Base-by-base conservation (phyloP, 2,113 vertebrate genomes). In the Datnioides undecimradiatus region DNA sequence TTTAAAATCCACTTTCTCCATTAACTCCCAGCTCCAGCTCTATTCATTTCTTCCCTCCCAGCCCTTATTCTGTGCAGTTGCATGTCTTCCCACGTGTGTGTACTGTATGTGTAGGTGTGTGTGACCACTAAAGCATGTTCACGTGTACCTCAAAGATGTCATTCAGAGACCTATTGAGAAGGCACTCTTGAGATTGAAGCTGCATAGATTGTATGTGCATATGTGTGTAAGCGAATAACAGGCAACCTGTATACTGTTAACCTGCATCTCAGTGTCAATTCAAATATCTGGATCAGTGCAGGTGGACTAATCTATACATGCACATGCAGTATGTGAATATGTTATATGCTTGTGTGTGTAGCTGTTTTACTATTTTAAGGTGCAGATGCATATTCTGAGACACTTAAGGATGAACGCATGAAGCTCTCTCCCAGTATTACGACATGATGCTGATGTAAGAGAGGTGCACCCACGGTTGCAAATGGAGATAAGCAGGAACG, bases 1-100 rank as follows among this genome's bases (percentile, higher is more conserved):
- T 49, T 65, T 67, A 58, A 79, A 88, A 87, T 72, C 33, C 46
- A 81, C 81, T 76, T 55, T 83, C 66, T 34, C 64, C 49, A 73
- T 86, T 64, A 80, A 80, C 73, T 68, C 38, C 23, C 25, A 36
- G 65, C 59, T 55, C 55, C 40, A 43, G 49, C 69, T 74, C 60
- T 31, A 48, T 82, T 75, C 31, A 69, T 68, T 34, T 12, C 23
- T n/a, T 75, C 41, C 13, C 25, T 63, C 25, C 46, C n/a, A 51
- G 38, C 14, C 51, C 1, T 60, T 33, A 80, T 34, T 74, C 23
- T 27, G 4, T 60, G 52, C 27, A 63, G 12, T 48, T 67, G 1
- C 69, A 6, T 52, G 10, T 27, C 5, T 52, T 25, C 55, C 13
- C 3, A 2, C 25, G 11, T 14, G 27, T 51, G 46, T n/a, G n/a